These are phyloP conservation scores for Glaucomys volans DNA, from an alignment of 2,113 vertebrate genomes.

Conservation along the genomic window DNA sequence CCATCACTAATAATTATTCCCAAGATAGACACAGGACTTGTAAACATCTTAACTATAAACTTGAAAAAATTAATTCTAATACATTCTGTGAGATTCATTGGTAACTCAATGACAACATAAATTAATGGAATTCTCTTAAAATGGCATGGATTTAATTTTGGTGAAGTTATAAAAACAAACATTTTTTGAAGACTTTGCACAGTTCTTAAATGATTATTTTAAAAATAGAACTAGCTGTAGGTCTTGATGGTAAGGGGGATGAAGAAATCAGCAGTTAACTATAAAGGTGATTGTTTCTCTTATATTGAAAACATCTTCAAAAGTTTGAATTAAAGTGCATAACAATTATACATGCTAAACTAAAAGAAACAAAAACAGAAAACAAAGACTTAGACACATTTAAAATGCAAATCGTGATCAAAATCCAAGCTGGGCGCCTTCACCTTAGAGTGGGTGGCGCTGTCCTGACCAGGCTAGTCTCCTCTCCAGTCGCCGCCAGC, in stretches of 20 bases:
- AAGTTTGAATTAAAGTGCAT: background rate
- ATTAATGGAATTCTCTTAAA: conserved; percentile 41
- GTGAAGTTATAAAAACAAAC: conserved; percentile 54
- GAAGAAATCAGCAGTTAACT: conserved; percentile 36
- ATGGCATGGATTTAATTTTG: conserved; percentile 40
- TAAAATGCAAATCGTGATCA: background rate
- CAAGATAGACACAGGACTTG: conserved; percentile 82
- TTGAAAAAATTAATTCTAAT: conserved; percentile 85
- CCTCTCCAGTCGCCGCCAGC: background rate
- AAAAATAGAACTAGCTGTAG: conserved; percentile 56
- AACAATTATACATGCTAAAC: background rate
- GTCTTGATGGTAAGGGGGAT: conserved; percentile 62
- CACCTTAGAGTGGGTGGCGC: conserved; percentile 8
- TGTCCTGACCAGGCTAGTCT: background rate
- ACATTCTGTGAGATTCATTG: conserved; percentile 78
- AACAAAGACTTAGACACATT: background rate
- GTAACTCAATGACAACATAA: conserved; percentile 59
- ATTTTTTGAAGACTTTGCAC: conserved; percentile 64
- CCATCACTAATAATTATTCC: conserved; percentile 86
- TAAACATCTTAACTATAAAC: conserved; percentile 84
- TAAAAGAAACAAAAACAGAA: background rate
- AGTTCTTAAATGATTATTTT: conserved; percentile 66
- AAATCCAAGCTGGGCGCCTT: background rate
- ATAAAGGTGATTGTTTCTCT: background rate
- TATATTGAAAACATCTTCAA: background rate